phyloP scores from a whole-genome alignment of 2,797 vertebrate genomes.

The Hydrolagus colliei region DNA sequence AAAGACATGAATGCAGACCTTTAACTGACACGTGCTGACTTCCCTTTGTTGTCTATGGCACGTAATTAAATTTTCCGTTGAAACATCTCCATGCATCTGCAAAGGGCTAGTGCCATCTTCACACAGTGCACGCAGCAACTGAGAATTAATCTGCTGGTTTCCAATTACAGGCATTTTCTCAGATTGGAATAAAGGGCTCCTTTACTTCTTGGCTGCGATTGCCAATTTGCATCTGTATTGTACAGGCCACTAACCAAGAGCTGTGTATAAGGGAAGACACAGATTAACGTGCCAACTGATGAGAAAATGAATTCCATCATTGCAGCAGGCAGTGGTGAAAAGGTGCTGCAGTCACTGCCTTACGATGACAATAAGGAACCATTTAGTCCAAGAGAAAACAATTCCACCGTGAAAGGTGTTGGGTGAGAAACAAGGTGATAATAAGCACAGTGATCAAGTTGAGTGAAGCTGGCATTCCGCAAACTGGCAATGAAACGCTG shows the following conservation, averaged over 20 bases:
- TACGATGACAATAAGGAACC: neutral
- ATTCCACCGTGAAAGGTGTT: too few relatives aligned
- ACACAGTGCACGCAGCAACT: neutral
- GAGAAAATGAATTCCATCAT: neutral
- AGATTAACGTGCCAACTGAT: neutral
- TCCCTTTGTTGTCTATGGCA: neutral
- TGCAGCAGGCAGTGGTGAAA: neutral
- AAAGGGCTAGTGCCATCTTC: neutral
- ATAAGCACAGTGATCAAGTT: too few relatives aligned
- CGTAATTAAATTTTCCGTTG: neutral
- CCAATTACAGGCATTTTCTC: too few relatives aligned
- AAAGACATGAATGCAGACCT: neutral
- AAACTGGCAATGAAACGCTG: too few relatives aligned
- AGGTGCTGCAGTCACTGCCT: neutral
- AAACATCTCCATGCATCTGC: neutral
- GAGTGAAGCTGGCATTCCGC: too few relatives aligned
- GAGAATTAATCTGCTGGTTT: neutral
- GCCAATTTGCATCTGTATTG: neutral
- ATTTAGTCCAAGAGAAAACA: too few relatives aligned
- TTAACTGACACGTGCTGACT: neutral
- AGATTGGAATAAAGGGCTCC: neutral
- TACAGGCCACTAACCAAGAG: neutral
- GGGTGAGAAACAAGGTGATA: too few relatives aligned
- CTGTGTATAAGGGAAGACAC: neutral
- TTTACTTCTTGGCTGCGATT: too few relatives aligned